Conservation (phyloP, 2,113 vertebrate genomes). For the Pelusios castaneus region DNA sequence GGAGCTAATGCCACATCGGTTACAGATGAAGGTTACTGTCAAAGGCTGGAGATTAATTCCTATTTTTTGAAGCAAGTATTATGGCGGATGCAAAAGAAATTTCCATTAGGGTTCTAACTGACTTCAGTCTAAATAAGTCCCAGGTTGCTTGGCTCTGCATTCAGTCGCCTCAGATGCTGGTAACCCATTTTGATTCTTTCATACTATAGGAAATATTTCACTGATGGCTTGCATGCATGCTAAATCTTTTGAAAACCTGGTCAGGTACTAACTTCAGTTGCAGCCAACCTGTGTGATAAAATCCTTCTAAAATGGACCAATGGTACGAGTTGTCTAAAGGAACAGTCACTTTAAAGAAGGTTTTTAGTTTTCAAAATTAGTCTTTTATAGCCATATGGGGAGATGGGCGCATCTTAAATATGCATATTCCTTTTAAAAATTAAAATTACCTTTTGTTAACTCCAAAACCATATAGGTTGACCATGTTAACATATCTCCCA, state of each 20-base stretch:
- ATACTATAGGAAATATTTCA: neutral
- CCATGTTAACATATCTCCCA: neutral
- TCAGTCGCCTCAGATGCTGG: neutral
- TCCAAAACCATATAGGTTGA: neutral
- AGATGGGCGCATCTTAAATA: neutral
- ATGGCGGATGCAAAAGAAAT: neutral
- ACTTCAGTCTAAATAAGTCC: neutral
- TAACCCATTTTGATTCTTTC: neutral
- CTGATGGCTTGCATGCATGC: neutral
- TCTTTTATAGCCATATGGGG: neutral
- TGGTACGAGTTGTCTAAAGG: neutral
- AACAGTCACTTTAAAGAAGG: neutral
- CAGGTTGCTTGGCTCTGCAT: neutral
- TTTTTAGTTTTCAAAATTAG: too few species aligned
- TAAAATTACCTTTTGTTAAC: neutral
- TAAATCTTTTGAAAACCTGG: neutral
- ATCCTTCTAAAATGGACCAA: neutral
- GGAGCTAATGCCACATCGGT: neutral
- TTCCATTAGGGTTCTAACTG: neutral
- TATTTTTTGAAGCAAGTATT: constrained; percentile 23
- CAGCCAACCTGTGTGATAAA: neutral
- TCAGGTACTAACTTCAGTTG: neutral
- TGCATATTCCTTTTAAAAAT: neutral
- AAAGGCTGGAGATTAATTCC: neutral
- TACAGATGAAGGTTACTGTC: constrained; percentile 14